Evolutionary conservation across 1,140 invertebrate species (phyloP).

Genomic region (Neotoxoptera formosana): DNA sequence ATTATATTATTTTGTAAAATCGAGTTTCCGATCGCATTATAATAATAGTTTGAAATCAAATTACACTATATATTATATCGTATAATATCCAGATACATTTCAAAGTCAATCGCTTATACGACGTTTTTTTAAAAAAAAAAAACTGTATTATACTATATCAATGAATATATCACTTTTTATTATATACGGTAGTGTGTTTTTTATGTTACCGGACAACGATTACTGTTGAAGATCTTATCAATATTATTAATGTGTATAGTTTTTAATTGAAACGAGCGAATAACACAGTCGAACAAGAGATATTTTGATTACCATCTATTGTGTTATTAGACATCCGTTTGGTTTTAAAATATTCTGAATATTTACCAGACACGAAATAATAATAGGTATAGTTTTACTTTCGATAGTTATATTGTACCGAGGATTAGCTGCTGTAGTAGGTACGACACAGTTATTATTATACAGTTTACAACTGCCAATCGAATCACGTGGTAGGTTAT

Average conservation of each 20-base stretch:
- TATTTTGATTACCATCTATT: constrained; percentile 42
- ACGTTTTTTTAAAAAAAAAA: neutral
- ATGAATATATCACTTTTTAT: constrained; percentile 34
- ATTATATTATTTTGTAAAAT: neutral
- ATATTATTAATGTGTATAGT: constrained; percentile 25
- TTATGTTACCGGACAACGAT: neutral
- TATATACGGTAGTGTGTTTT: constrained; percentile 19
- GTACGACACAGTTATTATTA: neutral
- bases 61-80: neutral
- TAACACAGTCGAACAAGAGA: constrained; percentile 6
- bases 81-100: neutral
- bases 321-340: constrained; percentile 26
- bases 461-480: neutral
- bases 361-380: constrained; percentile 32
- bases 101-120: neutral
- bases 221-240: constrained; percentile 34
- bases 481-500: neutral
- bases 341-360: constrained; percentile 36
- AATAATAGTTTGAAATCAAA: neutral
- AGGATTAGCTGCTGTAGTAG: neutral
- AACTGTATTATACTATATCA: neutral
- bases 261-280: constrained; percentile 39
- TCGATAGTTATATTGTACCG: neutral
- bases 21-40: neutral
- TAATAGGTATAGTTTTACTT: constrained; percentile 21